These are phyloP conservation scores for Acanthochromis polyacanthus DNA, from an alignment of 2,113 vertebrate genomes.

Conservation along the genomic window DNA sequence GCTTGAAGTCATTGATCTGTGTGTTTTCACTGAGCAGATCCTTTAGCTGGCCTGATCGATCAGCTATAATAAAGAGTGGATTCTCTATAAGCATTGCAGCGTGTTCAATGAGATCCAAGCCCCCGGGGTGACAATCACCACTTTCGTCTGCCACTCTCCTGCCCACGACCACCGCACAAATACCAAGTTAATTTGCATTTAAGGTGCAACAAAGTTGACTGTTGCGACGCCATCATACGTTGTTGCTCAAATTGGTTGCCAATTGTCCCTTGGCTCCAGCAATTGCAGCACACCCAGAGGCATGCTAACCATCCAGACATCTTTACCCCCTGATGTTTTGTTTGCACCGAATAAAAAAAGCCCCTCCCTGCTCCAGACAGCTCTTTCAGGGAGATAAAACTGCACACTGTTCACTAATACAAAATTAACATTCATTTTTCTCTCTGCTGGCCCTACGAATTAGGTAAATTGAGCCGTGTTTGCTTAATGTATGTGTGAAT, in stretches of 20 bases:
- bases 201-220: slow-evolving; percentile 22
- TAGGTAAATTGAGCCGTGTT: slow-evolving; percentile 45
- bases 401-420: slow-evolving; percentile 9
- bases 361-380: not conserved
- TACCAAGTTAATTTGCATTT: slow-evolving; percentile 28
- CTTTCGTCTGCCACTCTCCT: slow-evolving; percentile 40
- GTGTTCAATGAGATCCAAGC: slow-evolving; percentile 54
- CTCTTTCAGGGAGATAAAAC: not conserved
- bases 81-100: slow-evolving; percentile 49
- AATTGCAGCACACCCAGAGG: slow-evolving; percentile 12
- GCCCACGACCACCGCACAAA: not conserved
- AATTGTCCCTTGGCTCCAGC: slow-evolving; percentile 9
- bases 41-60: slow-evolving; percentile 62
- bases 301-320: slow-evolving; percentile 13
- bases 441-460: slow-evolving; percentile 8
- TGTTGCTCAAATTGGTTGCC: slow-evolving; percentile 30
- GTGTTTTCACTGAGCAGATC: slow-evolving; percentile 77
- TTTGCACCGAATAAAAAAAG: slow-evolving; percentile 32
- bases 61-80: slow-evolving; percentile 68
- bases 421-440: slow-evolving; percentile 10
- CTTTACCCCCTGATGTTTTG: slow-evolving; percentile 37
- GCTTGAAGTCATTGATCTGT: slow-evolving; percentile 74
- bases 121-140: slow-evolving; percentile 52
- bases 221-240: slow-evolving; percentile 31
- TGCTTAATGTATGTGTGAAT: slow-evolving; percentile 37